Evolutionary conservation across 1,140 invertebrate species (phyloP).

Genomic region (Drosophila willistoni): DNA sequence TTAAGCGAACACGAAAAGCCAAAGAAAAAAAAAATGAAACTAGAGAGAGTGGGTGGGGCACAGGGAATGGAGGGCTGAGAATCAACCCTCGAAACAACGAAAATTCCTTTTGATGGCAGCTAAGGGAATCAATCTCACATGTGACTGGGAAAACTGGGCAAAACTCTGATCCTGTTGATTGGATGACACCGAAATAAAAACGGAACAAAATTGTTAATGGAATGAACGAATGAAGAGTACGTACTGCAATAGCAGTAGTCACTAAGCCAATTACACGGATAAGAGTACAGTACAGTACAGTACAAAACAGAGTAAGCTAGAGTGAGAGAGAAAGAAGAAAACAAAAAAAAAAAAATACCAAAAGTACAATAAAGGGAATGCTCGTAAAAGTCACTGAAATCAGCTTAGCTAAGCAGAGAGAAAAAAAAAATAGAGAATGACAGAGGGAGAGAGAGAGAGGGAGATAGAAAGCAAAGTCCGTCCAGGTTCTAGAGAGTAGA

Average conservation of each 20-base stretch:
- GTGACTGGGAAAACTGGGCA: slow-evolving; percentile 25
- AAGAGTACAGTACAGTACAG: slow-evolving; percentile 23
- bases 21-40: slow-evolving; percentile 18
- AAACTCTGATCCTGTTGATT: slow-evolving; percentile 54
- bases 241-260: slow-evolving; percentile 12
- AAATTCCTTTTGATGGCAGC: slow-evolving; percentile 63
- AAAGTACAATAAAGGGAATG: slow-evolving; percentile 71
- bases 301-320: background rate
- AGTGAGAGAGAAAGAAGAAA: background rate
- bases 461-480: background rate
- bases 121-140: slow-evolving; percentile 70
- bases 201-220: slow-evolving; percentile 58
- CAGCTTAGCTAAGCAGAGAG: slow-evolving; percentile 56
- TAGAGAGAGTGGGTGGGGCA: background rate
- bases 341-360: slow-evolving; percentile 49
- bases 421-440: too few relatives aligned
- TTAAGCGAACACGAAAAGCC: slow-evolving; percentile 11
- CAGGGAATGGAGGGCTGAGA: background rate
- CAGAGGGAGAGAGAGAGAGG: too few relatives aligned
- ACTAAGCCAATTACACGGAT: slow-evolving; percentile 69
- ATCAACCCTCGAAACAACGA: slow-evolving; percentile 2
- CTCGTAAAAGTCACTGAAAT: slow-evolving; percentile 64
- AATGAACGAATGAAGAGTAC: slow-evolving; percentile 21
- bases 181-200: slow-evolving; percentile 71
- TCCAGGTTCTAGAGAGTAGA: background rate